Percentiles rank a stretch among this genome's conserved stretches.
Conservation (phyloP, 2,888 invertebrate species). For the Theretra japonica region DNA sequence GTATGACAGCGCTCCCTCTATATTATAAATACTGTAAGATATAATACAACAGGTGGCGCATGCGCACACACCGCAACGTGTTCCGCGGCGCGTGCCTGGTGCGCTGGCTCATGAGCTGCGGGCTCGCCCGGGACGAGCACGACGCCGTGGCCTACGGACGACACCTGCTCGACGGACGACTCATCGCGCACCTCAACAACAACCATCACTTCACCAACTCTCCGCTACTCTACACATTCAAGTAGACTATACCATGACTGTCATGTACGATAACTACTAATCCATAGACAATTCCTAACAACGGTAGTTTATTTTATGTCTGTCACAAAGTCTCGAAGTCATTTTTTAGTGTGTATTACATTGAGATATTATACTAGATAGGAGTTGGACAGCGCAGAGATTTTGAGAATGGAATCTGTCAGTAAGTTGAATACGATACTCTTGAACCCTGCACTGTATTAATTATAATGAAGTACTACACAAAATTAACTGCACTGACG, state of each 20-base stretch:
- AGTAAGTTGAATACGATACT: no score
- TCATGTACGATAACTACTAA: no score
- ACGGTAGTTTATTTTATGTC: no score
- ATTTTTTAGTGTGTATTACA: neutral
- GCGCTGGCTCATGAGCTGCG: constrained; percentile 93
- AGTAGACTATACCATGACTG: constrained; percentile 48
- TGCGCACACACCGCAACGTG: constrained; percentile 90
- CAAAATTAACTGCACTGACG: no score
- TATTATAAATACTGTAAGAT: no score
- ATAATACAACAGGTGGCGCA: constrained; percentile 92
- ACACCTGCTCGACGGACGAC: constrained; percentile 92
- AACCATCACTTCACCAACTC: constrained; percentile 94
- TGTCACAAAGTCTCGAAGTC: constrained; percentile 7
- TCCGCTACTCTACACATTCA: constrained; percentile 92
- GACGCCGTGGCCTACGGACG: constrained; percentile 93
- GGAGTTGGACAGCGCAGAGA: no score
- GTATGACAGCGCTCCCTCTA: no score
- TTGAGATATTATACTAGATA: neutral
- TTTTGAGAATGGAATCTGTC: no score
- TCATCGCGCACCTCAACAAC: constrained; percentile 92
- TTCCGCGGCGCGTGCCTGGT: constrained; percentile 94
- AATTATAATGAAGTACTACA: no score
- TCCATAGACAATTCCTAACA: neutral
- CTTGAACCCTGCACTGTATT: no score
- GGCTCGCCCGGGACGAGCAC: constrained; percentile 90